These are phyloP conservation scores for Monomorium pharaonis DNA, from an alignment of 1,140 invertebrate species.

Conservation along the genomic window DNA sequence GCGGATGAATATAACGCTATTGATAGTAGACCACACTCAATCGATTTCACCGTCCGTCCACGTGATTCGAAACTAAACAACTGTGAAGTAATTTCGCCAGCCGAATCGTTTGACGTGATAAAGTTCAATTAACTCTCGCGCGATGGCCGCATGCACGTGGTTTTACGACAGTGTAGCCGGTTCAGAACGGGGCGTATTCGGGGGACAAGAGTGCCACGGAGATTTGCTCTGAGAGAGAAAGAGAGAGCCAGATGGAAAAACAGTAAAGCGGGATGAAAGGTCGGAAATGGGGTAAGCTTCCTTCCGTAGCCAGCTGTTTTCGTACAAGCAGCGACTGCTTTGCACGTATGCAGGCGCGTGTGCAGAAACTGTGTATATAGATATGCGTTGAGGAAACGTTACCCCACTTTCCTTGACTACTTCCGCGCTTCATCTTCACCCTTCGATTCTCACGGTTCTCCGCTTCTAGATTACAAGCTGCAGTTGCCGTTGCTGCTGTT, in stretches of 20 bases:
- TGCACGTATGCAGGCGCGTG: not conserved
- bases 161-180: constrained; percentile 55
- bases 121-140: constrained; percentile 72
- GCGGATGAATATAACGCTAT: constrained; percentile 42
- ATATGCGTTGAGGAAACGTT: constrained; percentile 60
- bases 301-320: constrained; percentile 50
- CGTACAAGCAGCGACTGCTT: constrained; percentile 10
- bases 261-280: constrained; percentile 46
- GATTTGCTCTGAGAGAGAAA: not conserved
- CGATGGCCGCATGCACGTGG: constrained; percentile 50
- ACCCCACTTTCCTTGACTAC: constrained; percentile 60
- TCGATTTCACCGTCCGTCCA: constrained; percentile 56
- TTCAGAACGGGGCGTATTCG: constrained; percentile 55
- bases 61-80: constrained; percentile 73
- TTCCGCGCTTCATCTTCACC: constrained; percentile 73
- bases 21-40: constrained; percentile 51
- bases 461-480: constrained; percentile 67
- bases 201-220: not conserved
- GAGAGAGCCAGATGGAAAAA: not conserved
- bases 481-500: constrained; percentile 47
- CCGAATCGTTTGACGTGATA: constrained; percentile 73
- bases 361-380: constrained; percentile 7
- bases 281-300: constrained; percentile 49
- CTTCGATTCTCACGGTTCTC: constrained; percentile 76
- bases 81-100: constrained; percentile 68